Base-by-base conservation (phyloP, 2,888 invertebrate species). In the Atherix ibis region DNA sequence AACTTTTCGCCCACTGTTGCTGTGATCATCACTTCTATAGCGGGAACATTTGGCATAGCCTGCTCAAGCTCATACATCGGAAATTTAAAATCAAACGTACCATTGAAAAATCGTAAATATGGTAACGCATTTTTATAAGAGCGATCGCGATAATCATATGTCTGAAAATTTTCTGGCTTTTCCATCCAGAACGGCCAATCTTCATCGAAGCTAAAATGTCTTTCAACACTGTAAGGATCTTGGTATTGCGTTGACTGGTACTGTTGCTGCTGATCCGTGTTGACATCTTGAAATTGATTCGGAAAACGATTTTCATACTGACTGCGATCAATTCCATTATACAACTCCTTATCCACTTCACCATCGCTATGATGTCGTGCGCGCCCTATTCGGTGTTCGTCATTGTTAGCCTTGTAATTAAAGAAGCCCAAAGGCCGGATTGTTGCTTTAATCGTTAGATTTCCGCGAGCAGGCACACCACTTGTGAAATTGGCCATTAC, bases 401-500 rank as follows among this genome's bases (percentile, higher is more conserved):
- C 53, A 63, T 70, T 62, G 43, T 71, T 52, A 54, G 67, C 34
- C 56, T 69, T 53, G 52, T 70, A 67, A 29, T 70, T 64, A 52
- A 68, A 67, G 51, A 64, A 66, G 34, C 71, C 71, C 27, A 83
- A 71, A 4, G 83, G 79, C 2, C 75, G 64, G 18, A 88, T 65
- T 16, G 76, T 77, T 0, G 87, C 87, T 54, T 74, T 76, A 2
- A 94, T 64, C 0, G 91, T 89, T 14, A 91, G 68, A 64, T 92
- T 92, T 6, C 92, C 92, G 22, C 66, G 66, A 0, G 91, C 89
- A 0, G 92, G 89, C 17, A 80, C 82, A 2, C 94, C 94, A 39
- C 87, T 89, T 2, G 92, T 92, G 53, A 91, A 92, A 71, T 95
- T 95, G 0, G 94, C 92, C 73, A 85, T 81, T 3, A 95, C 72